phyloP scores from a whole-genome alignment of 2,113 vertebrate genomes.

The Sturnira hondurensis region DNA sequence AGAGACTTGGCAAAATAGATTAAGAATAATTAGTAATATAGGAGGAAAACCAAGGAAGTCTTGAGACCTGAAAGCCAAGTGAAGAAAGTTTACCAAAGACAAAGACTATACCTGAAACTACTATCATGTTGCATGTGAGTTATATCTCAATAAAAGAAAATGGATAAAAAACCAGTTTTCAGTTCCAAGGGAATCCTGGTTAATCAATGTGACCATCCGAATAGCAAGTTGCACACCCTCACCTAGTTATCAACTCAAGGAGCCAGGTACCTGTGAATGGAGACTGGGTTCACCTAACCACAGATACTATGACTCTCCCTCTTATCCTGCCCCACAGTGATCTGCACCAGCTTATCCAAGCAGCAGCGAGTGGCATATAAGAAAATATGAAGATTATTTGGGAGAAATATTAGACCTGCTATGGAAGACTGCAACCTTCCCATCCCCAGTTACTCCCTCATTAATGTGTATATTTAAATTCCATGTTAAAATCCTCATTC shows the following conservation, averaged over 20 bases:
- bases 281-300: neutral
- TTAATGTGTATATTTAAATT: neutral
- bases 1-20: neutral
- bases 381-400: neutral
- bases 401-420: neutral
- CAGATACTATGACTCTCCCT: neutral
- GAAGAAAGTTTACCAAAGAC: slow-evolving; percentile 7
- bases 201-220: neutral
- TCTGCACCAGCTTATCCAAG: neutral
- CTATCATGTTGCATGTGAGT: neutral
- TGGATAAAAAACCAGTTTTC: neutral
- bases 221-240: neutral
- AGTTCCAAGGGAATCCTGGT: neutral
- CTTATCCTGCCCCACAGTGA: neutral
- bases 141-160: neutral
- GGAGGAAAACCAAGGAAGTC: neutral
- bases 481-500: neutral
- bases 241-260: neutral
- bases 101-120: neutral
- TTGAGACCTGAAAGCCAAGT: neutral
- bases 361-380: neutral
- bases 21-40: neutral
- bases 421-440: neutral
- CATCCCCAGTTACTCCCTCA: neutral
- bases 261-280: neutral